Evolutionary conservation across 1,140 invertebrate species (phyloP).

Genomic region (Augochlora pura): DNA sequence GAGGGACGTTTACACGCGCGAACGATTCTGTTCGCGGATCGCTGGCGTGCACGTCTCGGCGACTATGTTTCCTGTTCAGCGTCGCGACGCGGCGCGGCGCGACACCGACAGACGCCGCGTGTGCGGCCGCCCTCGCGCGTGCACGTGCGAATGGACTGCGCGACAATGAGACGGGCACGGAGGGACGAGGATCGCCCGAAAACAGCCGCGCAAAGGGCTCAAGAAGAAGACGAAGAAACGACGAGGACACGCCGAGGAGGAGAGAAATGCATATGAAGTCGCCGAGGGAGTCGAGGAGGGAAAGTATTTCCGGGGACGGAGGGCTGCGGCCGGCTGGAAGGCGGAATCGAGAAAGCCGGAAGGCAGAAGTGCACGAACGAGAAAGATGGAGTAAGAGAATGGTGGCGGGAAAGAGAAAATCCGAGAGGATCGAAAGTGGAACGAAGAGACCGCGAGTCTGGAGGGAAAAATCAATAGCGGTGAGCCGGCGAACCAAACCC

Average conservation of each 20-base stretch:
- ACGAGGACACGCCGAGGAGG: constrained; percentile 36
- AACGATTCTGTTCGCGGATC: background rate
- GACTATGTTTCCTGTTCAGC: too few species aligned
- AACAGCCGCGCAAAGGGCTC: background rate
- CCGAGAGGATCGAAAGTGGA: constrained; percentile 58
- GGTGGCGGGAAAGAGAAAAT: constrained; percentile 49
- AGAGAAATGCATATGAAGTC: background rate
- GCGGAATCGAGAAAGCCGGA: constrained; percentile 34
- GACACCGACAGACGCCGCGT: background rate
- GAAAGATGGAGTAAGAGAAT: constrained; percentile 42
- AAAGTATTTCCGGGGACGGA: constrained; percentile 39
- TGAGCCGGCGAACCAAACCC: constrained; percentile 79
- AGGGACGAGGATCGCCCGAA: too few species aligned
- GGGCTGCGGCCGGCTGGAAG: constrained; percentile 19
- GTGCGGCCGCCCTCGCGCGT: background rate
- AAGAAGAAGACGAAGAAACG: constrained; percentile 2
- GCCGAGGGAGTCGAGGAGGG: background rate
- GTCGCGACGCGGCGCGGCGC: too few species aligned
- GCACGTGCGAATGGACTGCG: background rate
- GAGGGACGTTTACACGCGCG: constrained; percentile 30
- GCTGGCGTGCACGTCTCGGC: background rate
- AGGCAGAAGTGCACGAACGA: constrained; percentile 44
- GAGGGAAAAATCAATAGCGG: constrained; percentile 80
- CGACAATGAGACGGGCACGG: background rate
- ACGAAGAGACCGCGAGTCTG: constrained; percentile 76